Conservation (phyloP, 2,797 vertebrate genomes). For the Mycteria americana region DNA sequence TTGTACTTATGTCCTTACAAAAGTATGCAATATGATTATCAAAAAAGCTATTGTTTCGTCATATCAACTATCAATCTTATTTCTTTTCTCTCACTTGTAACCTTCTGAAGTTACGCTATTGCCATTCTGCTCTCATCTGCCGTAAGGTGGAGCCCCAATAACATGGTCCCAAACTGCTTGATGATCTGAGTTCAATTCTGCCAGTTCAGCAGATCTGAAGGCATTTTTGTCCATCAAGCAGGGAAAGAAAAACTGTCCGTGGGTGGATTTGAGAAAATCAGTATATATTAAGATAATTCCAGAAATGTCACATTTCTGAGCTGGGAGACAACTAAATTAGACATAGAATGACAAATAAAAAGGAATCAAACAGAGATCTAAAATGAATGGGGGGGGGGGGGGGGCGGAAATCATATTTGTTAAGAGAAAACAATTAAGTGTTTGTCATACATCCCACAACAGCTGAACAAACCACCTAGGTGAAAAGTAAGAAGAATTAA, state of each 20-base stretch:
- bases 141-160: neutral
- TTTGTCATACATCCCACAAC: neutral
- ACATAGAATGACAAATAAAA: neutral
- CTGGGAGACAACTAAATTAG: neutral
- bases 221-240: neutral
- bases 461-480: neutral
- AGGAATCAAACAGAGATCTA: neutral
- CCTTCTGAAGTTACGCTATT: neutral
- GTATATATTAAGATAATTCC: neutral
- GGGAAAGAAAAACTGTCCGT: neutral
- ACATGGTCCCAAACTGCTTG: neutral
- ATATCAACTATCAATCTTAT: neutral
- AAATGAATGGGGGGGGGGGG: too few relatives aligned
- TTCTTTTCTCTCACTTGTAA: neutral
- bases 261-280: constrained; percentile 5
- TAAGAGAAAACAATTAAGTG: neutral
- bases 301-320: constrained; percentile 17
- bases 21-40: neutral
- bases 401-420: too few relatives aligned
- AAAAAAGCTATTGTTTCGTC: neutral
- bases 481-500: neutral
- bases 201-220: neutral
- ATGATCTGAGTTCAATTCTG: neutral
- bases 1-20: neutral
- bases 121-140: neutral